These are phyloP conservation scores for Cassiopea andromeda DNA, from an alignment of 30 jellyfish, hydroid and myxozoan species.

Conservation along the genomic window DNA sequence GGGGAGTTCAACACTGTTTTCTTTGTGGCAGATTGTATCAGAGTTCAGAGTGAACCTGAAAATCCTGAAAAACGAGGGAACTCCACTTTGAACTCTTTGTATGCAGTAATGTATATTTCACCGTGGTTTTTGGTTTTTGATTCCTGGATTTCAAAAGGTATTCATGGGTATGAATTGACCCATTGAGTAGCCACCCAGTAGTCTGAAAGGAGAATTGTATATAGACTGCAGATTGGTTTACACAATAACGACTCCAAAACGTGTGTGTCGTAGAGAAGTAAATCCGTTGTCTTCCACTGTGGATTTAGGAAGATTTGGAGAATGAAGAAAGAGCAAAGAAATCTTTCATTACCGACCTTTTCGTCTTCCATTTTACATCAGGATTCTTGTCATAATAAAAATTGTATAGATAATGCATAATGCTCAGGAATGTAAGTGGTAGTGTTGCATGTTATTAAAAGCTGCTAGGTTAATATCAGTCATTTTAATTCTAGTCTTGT, in stretches of 20 bases:
- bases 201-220: not conserved
- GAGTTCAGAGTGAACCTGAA: no score
- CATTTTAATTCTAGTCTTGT: no score
- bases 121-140: no score
- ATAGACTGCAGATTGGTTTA: not conserved
- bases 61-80: no score
- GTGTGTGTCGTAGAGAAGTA: not conserved
- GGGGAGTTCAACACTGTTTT: no score
- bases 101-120: no score
- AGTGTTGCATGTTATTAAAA: not conserved
- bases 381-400: not conserved
- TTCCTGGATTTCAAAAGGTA: no score
- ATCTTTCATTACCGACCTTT: not conserved
- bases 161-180: no score
- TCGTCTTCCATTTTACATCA: not conserved
- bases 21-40: no score
- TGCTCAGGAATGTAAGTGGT: not conserved
- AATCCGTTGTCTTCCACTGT: not conserved
- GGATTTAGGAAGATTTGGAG: not conserved
- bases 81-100: no score
- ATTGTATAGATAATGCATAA: not conserved
- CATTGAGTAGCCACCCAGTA: no score
- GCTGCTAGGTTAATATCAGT: no score
- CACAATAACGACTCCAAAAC: not conserved
- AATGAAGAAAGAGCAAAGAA: slow-evolving; percentile 4